Conservation (phyloP, 2,113 vertebrate species). For the Gnathonemus longibarbis region DNA sequence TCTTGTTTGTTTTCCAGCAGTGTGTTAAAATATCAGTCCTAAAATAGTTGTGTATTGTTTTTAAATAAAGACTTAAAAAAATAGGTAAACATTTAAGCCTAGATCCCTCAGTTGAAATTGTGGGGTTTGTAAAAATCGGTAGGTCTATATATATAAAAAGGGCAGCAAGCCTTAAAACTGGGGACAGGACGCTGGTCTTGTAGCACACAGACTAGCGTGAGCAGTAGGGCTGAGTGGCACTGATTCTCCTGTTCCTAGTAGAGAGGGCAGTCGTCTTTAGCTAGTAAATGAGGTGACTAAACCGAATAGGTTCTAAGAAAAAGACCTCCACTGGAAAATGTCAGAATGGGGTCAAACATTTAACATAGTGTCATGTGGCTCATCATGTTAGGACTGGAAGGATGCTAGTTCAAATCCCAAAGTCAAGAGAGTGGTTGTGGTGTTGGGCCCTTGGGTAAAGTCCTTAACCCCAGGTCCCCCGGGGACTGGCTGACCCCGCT, state of each 20-base stretch:
- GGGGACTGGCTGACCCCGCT: neutral
- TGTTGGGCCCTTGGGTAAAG: neutral
- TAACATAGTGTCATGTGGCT: neutral
- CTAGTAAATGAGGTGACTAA: neutral
- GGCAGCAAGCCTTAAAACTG: neutral
- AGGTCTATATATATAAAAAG: neutral
- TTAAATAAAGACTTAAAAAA: neutral
- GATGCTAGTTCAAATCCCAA: neutral
- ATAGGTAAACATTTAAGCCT: neutral
- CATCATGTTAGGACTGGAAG: neutral
- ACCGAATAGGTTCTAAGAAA: neutral
- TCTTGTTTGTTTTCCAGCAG: neutral
- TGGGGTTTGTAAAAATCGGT: neutral
- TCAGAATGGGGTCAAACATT: neutral
- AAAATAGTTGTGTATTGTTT: neutral
- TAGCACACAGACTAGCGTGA: neutral
- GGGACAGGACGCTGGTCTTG: neutral
- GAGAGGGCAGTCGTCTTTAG: neutral
- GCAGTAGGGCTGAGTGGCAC: neutral
- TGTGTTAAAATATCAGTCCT: neutral
- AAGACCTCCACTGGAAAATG: neutral
- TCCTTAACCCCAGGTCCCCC: neutral
- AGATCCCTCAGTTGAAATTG: neutral
- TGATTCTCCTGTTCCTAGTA: neutral
- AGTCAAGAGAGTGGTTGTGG: neutral